A percentile compares a stretch with the other conserved stretches of the same genome.
Conservation (phyloP, 2,113 vertebrate species). For the Sarotherodon lohbergeri region DNA sequence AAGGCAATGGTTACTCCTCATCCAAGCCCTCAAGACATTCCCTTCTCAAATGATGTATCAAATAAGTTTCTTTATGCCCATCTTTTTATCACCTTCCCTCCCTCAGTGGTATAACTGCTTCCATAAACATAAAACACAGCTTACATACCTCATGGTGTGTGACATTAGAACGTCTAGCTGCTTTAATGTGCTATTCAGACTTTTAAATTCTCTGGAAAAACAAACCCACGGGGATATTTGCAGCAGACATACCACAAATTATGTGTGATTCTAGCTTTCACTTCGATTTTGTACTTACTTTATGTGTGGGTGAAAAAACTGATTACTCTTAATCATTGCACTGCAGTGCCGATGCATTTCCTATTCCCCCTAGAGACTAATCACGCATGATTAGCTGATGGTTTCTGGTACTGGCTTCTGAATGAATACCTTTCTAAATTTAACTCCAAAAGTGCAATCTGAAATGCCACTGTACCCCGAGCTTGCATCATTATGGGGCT, state of each 20-base stretch:
- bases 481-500: not conserved
- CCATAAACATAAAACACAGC: not conserved
- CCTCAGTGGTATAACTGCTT: not conserved
- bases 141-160: constrained; percentile 4
- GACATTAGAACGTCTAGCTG: not conserved
- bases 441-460: constrained; percentile 15
- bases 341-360: not conserved
- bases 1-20: not conserved
- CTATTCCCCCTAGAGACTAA: constrained; percentile 25
- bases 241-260: not conserved
- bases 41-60: not conserved
- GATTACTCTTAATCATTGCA: constrained; percentile 33
- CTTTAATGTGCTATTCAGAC: not conserved
- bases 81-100: not conserved
- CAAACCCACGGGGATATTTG: not conserved
- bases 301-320: constrained; percentile 24
- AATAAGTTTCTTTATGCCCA: constrained; percentile 1
- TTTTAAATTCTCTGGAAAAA: not conserved
- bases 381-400: constrained; percentile 52
- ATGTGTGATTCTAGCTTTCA: not conserved
- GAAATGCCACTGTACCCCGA: not conserved
- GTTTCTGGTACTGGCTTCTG: constrained; percentile 13
- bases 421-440: constrained; percentile 30
- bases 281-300: not conserved
- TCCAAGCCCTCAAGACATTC: not conserved